Conservation (phyloP, 2,797 vertebrate species). For the Melanotaenia maccullochi region DNA sequence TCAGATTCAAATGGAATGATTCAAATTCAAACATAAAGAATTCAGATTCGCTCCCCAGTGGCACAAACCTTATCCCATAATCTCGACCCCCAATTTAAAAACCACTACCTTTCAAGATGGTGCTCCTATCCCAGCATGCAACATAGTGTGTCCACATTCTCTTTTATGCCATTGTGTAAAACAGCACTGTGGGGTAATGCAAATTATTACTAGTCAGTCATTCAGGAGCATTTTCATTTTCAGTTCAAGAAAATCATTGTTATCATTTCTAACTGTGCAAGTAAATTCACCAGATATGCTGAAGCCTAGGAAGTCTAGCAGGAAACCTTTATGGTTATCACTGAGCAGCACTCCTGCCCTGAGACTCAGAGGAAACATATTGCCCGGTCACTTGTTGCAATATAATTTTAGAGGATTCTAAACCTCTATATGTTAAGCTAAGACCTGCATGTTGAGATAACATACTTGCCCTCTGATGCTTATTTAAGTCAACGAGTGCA, state of each 20-base stretch:
- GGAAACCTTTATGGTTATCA: slow-evolving; percentile 35
- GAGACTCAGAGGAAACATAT: slow-evolving; percentile 31
- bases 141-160: neutral
- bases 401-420: slow-evolving; percentile 41
- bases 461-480: slow-evolving; percentile 28
- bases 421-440: slow-evolving; percentile 33
- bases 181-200: neutral
- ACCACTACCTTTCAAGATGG: too few species aligned
- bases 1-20: too few species aligned
- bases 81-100: too few species aligned
- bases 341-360: slow-evolving; percentile 30
- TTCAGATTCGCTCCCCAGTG: too few species aligned
- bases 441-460: slow-evolving; percentile 48
- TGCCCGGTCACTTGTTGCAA: slow-evolving; percentile 43
- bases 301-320: slow-evolving; percentile 20
- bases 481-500: slow-evolving; percentile 20
- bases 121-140: neutral
- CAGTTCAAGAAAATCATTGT: neutral
- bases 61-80: too few species aligned
- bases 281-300: slow-evolving; percentile 28
- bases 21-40: too few species aligned
- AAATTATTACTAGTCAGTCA: neutral
- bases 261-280: slow-evolving; percentile 9
- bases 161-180: neutral
- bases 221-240: slow-evolving; percentile 1